Evolutionary conservation across 53 echinoderm and acorn worm species (phyloP), one percentile per base, ranked within the genome.

Genomic region (Hippasteria phrygiana): DNA sequence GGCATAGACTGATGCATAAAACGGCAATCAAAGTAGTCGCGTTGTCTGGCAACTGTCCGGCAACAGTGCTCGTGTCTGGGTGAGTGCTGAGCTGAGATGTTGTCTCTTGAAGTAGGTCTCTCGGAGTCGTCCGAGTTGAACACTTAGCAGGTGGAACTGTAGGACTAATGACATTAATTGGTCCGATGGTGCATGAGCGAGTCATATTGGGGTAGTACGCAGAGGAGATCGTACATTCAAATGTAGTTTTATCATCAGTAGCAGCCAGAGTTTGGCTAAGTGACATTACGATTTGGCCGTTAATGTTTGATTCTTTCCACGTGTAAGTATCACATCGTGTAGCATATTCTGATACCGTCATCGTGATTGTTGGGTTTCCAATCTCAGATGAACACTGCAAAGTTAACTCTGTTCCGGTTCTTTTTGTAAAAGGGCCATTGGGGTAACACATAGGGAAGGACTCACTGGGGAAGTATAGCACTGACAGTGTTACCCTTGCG

Each of bases 391-490:
- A 50, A 84, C 84, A 84, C 35, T 0, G 34, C 84, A 84, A n/a
- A 17, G 17, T n/a, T 37, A 84, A 51, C 53, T 71, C 69, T 84
- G 84, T 84, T 70, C 71, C 84, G 33, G 20, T 70, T 70, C 71
- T 36, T 70, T 70, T 71, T 70, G 84, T 53, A 20, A 69, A 69
- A 35, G 83, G 83, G 31, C 67, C 70, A 70, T 66, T 26, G 69
- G 83, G 83, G 51, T 24, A 69, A 50, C 83, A 83, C 16, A 83
- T 53, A 67, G 83, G 83, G 51, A 50, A 83, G 47, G 70, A 53
- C 84, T 37, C 84, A 50, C 18, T 53, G 70, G 84, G 84, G 53
- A 84, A 84, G 51, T 84, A 84, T 16, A 69, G 37, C 51, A 84
- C 84, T 47, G 53, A 70, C 12, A 84, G 38, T 11, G 42, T 6